These are phyloP conservation scores for Plusia festucae DNA, from an alignment of 2,888 invertebrate species.

Conservation along the genomic window DNA sequence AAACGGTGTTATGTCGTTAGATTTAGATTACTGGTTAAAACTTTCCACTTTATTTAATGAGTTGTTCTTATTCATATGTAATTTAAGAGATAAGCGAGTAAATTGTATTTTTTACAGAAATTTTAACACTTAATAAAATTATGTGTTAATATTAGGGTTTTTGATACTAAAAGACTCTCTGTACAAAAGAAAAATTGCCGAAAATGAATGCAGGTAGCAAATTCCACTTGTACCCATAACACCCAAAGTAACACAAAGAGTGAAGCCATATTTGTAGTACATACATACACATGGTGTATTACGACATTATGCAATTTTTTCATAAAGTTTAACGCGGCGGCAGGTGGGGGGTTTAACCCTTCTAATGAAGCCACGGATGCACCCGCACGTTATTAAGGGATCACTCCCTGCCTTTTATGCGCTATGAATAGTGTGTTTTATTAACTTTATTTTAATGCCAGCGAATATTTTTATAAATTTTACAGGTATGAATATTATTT, in stretches of 20 bases:
- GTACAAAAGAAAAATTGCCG: too few species aligned
- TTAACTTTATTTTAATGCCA: conserved; percentile 71
- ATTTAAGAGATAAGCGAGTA: conserved; percentile 2
- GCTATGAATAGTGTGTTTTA: conserved; percentile 72
- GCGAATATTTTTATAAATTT: conserved; percentile 49
- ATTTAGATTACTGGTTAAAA: conserved; percentile 10
- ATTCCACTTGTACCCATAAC: too few species aligned
- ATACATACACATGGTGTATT: conserved; percentile 31
- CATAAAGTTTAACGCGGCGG: conserved; percentile 64
- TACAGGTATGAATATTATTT: conserved; percentile 39
- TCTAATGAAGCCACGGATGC: conserved; percentile 75
- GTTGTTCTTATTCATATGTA: conserved; percentile 17
- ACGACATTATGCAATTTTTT: conserved; percentile 62
- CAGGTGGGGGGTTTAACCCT: conserved; percentile 63
- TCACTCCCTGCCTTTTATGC: conserved; percentile 71
- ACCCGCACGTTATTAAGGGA: conserved; percentile 76
- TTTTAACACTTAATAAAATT: too few species aligned
- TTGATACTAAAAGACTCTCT: too few species aligned
- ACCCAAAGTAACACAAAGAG: not conserved
- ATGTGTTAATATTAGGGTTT: too few species aligned
- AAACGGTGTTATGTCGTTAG: conserved; percentile 24
- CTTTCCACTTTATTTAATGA: conserved; percentile 20
- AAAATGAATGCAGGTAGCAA: too few species aligned
- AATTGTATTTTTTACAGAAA: too few species aligned
- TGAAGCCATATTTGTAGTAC: not conserved